phyloP scores from a whole-genome alignment of 2,113 vertebrate genomes.

The Hydrolagus affinis region DNA sequence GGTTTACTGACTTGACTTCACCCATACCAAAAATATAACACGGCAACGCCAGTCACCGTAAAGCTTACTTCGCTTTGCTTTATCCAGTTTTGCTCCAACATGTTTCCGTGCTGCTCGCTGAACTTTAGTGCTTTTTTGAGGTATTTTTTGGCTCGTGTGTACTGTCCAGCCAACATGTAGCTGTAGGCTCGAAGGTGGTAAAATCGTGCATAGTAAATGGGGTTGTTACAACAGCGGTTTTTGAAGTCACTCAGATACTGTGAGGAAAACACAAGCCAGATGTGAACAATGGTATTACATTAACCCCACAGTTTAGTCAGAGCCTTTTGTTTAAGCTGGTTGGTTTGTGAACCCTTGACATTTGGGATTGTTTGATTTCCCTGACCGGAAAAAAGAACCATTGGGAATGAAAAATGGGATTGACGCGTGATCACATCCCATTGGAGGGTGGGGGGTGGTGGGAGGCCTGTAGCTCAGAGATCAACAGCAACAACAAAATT shows the following conservation, averaged over 20 bases:
- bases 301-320: neutral
- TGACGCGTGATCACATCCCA: too few species aligned
- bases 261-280: neutral
- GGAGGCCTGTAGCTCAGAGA: too few species aligned
- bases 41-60: neutral
- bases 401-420: too few species aligned
- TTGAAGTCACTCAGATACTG: conserved; percentile 9
- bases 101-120: conserved; percentile 1
- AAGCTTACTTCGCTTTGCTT: neutral
- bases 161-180: neutral
- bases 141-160: neutral
- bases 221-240: neutral
- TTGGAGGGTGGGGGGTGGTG: too few species aligned
- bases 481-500: too few species aligned
- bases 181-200: conserved; percentile 18
- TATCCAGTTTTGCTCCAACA: conserved; percentile 17
- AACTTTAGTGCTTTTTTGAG: neutral
- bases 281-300: neutral
- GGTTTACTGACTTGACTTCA: too few species aligned
- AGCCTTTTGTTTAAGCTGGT: neutral
- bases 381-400: too few species aligned
- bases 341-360: too few species aligned
- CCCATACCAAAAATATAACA: too few species aligned
- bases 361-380: too few species aligned
- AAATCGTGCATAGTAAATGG: conserved; percentile 10